A percentile compares a stretch with the other conserved stretches of the same genome.
Conservation (phyloP, 2,888 invertebrate genomes). For the Leucophora obtusa region DNA sequence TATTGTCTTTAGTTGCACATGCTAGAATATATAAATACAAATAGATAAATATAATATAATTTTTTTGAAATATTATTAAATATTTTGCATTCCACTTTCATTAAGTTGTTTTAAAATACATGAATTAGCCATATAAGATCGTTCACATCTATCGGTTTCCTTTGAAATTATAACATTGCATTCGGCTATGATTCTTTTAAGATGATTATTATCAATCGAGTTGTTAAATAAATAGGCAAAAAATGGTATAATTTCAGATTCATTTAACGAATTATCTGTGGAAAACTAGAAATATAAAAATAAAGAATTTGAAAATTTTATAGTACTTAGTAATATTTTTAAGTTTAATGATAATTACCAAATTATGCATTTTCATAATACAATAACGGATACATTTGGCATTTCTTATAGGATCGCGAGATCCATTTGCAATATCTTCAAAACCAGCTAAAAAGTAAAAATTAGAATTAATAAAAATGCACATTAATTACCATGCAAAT, state of each 20-base stretch:
- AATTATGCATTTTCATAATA: constrained; percentile 63
- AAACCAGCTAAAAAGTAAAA: constrained; percentile 53
- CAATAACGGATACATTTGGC: constrained; percentile 65
- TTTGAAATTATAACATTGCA: constrained; percentile 40
- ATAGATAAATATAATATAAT: too few relatives aligned
- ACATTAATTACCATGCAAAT: too few relatives aligned
- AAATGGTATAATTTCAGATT: constrained; percentile 47
- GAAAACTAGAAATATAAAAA: constrained; percentile 42
- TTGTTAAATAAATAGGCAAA: constrained; percentile 50
- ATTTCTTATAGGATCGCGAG: constrained; percentile 59
- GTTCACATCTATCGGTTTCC: constrained; percentile 54
- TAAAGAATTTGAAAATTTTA: neutral
- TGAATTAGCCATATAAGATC: constrained; percentile 48
- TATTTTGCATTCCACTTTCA: constrained; percentile 43
- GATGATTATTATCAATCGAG: constrained; percentile 23
- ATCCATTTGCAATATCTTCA: constrained; percentile 55
- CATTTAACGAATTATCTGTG: constrained; percentile 38
- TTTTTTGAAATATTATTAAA: neutral
- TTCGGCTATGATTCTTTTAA: constrained; percentile 30
- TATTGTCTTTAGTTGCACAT: too few relatives aligned
- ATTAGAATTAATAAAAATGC: too few relatives aligned
- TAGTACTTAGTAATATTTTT: too few relatives aligned
- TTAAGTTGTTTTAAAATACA: constrained; percentile 52
- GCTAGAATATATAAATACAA: too few relatives aligned
- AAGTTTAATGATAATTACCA: constrained; percentile 46